These are phyloP conservation scores for Baccha elongata DNA, from an alignment of 2,888 invertebrate species.

Conservation along the genomic window DNA sequence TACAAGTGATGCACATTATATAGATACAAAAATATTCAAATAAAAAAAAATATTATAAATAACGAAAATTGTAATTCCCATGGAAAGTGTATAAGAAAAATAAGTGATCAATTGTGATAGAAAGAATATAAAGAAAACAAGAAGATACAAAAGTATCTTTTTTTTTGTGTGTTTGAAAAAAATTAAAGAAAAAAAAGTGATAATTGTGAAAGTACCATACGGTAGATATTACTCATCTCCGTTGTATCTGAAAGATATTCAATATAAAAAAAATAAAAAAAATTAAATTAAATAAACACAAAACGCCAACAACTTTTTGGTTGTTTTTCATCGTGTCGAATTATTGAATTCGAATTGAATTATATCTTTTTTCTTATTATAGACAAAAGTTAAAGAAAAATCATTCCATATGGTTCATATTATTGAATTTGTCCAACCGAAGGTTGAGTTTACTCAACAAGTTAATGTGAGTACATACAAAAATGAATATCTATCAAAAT, in stretches of 20 bases:
- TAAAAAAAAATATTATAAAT: constrained; percentile 8
- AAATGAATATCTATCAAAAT: constrained; percentile 35
- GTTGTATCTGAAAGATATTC: constrained; percentile 56
- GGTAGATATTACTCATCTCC: constrained; percentile 57
- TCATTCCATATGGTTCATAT: constrained; percentile 92
- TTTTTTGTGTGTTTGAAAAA: constrained; percentile 22
- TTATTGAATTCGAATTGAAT: constrained; percentile 47
- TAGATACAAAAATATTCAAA: constrained; percentile 18
- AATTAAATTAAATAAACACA: constrained; percentile 1
- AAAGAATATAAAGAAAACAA: constrained; percentile 37
- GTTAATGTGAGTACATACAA: constrained; percentile 87
- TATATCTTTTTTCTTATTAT: constrained; percentile 48
- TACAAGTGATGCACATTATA: constrained; percentile 68
- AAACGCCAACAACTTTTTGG: constrained; percentile 25
- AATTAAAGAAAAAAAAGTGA: constrained; percentile 56
- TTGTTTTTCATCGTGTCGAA: constrained; percentile 50
- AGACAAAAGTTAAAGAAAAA: constrained; percentile 76
- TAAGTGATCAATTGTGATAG: constrained; percentile 72
- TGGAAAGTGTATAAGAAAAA: constrained; percentile 52
- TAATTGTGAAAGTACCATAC: constrained; percentile 70
- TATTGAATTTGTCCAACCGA: constrained; percentile 90
- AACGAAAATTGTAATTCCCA: constrained; percentile 50
- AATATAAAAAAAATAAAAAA: constrained; percentile 16
- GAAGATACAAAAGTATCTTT: constrained; percentile 61
- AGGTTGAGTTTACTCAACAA: constrained; percentile 89